Conservation (phyloP, 2,113 vertebrate species). For the Lepus timidus region DNA sequence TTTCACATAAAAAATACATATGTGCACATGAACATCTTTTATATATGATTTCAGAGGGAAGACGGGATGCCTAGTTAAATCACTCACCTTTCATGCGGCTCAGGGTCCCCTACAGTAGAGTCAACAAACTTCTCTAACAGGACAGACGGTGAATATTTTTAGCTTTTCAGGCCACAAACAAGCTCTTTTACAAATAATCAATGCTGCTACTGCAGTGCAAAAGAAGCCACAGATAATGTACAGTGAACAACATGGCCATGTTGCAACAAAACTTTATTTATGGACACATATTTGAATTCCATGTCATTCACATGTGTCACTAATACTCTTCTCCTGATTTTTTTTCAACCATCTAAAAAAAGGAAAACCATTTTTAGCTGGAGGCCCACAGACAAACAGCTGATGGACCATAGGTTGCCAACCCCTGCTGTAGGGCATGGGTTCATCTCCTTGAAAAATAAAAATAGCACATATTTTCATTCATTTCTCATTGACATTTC, state of each 20-base stretch:
- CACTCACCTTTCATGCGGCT: neutral
- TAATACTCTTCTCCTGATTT: neutral
- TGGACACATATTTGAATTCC: neutral
- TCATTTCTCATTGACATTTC: neutral
- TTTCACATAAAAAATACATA: constrained; percentile 11
- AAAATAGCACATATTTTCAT: neutral
- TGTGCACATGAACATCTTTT: neutral
- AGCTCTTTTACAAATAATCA: neutral
- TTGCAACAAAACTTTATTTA: neutral
- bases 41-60: neutral
- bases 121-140: neutral
- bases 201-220: neutral
- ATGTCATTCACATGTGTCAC: neutral
- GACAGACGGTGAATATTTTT: neutral
- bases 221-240: neutral
- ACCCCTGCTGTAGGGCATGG: no score
- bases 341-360: constrained; percentile 14
- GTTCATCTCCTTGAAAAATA: neutral
- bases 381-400: neutral
- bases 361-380: neutral
- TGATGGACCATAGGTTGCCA: neutral
- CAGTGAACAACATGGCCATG: neutral
- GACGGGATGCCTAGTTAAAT: neutral
- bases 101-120: neutral
- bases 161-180: neutral